Conservation (phyloP, 2,797 vertebrate species). For the Gallirallus australis region DNA sequence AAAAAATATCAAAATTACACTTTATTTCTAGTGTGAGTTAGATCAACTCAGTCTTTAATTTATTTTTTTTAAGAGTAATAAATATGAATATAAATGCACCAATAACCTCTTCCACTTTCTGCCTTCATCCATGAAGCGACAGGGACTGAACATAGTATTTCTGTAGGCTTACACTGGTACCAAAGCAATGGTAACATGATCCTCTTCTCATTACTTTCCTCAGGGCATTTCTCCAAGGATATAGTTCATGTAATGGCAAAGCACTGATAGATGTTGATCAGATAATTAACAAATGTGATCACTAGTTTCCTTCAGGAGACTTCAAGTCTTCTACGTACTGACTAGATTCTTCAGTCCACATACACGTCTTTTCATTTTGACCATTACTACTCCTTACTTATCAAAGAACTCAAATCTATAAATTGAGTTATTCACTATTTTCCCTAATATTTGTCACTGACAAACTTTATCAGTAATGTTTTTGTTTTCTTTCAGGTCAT, state of each 20-base stretch:
- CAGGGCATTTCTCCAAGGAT: background rate
- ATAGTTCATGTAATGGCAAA: background rate
- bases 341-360: background rate
- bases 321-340: background rate
- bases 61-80: background rate
- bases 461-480: slow-evolving; percentile 38
- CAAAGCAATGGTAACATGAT: background rate
- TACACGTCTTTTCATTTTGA: background rate
- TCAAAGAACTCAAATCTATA: background rate
- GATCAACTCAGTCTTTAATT: background rate
- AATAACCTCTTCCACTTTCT: background rate
- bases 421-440: background rate
- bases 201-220: background rate
- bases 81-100: background rate
- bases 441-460: background rate
- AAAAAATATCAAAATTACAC: background rate
- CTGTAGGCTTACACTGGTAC: background rate
- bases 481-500: slow-evolving; percentile 72
- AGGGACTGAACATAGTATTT: background rate
- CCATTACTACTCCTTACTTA: background rate
- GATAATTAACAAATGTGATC: background rate
- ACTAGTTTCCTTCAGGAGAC: background rate
- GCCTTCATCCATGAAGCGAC: background rate
- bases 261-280: background rate
- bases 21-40: background rate